A percentile compares a stretch with the other conserved stretches of the same genome.
Evolutionary conservation across 2,113 vertebrate species (phyloP).

Genomic region (Neotragus moschatus): DNA sequence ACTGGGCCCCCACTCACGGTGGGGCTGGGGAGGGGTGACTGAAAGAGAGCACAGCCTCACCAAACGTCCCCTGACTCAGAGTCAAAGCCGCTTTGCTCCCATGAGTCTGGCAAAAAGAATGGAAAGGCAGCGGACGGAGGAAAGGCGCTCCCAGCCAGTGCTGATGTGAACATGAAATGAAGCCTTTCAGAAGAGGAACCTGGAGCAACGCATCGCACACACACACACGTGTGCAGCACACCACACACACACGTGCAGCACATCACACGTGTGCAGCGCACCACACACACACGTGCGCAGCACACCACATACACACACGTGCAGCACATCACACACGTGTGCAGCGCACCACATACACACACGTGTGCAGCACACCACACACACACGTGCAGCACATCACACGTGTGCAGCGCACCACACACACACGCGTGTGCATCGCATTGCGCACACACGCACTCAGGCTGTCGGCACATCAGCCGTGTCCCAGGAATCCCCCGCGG

Average conservation of each 20-base stretch:
- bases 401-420: too few species aligned
- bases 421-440: accelerated
- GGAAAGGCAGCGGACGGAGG: not conserved
- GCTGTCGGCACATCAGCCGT: accelerated
- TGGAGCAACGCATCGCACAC: accelerated
- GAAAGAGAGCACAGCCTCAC: not conserved
- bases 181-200: not conserved
- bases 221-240: not conserved
- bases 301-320: too few species aligned
- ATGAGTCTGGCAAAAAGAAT: not conserved
- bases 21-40: accelerated
- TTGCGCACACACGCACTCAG: accelerated
- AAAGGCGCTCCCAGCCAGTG: accelerated
- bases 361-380: accelerated
- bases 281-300: too few species aligned
- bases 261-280: not conserved
- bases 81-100: not conserved
- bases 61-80: not conserved
- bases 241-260: too few species aligned
- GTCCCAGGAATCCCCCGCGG: accelerated
- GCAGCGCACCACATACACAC: too few species aligned
- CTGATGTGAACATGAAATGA: accelerated
- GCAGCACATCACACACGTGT: accelerated
- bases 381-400: too few species aligned
- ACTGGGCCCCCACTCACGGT: accelerated